Evolutionary conservation across 2,797 vertebrate species (phyloP).

Genomic region (Danio jaintianensis): DNA sequence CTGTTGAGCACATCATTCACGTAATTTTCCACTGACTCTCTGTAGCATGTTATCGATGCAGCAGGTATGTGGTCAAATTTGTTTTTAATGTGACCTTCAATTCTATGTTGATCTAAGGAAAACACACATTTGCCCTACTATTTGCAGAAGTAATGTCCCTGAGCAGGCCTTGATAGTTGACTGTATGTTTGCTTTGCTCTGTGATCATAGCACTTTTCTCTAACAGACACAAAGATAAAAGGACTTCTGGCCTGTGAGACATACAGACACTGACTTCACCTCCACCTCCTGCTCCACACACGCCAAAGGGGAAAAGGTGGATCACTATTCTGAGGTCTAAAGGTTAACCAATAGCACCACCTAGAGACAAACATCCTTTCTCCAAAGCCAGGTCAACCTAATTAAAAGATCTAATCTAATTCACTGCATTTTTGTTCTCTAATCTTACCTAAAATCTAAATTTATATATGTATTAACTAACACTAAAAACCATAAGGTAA

Average conservation of each 20-base stretch:
- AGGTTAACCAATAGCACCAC: conserved; percentile 66
- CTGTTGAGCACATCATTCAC: neutral
- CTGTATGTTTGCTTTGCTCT: conserved; percentile 34
- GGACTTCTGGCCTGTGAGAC: conserved; percentile 36
- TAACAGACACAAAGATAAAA: conserved; percentile 48
- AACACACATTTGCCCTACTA: conserved; percentile 35
- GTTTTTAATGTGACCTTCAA: conserved; percentile 45
- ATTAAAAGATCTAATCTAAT: neutral
- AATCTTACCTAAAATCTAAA: neutral
- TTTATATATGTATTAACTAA: neutral
- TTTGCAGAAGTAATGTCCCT: conserved; percentile 39
- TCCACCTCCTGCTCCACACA: conserved; percentile 39
- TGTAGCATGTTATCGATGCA: neutral
- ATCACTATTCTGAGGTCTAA: conserved; percentile 33
- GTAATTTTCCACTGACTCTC: neutral
- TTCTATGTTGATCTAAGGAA: conserved; percentile 34
- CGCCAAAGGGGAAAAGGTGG: conserved; percentile 57
- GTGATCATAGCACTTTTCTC: conserved; percentile 37
- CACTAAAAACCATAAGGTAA: neutral
- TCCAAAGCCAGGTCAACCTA: conserved; percentile 19
- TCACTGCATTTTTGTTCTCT: neutral
- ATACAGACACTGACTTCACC: conserved; percentile 44
- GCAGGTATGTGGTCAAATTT: neutral
- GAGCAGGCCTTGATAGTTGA: conserved; percentile 36
- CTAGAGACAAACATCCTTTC: conserved; percentile 51